Base-by-base conservation (phyloP, 1,140 invertebrate species). In the Trachymyrmex cornetzi region DNA sequence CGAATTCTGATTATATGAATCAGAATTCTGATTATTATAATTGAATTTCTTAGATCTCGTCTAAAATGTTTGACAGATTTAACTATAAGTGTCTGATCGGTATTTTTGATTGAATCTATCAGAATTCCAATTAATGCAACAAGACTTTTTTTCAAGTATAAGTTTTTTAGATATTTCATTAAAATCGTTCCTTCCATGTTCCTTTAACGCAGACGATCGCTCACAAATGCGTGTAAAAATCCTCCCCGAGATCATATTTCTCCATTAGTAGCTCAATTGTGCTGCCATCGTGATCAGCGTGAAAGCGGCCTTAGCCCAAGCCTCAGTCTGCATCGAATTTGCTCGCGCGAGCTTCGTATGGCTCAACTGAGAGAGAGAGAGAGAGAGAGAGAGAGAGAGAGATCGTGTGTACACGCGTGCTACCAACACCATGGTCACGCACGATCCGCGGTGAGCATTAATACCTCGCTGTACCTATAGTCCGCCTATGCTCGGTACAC, bases 381-480 rank as follows among this genome's bases (percentile, higher is more conserved):
- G 24, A 27, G 38, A 4, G 63, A n/a, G 19, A 74, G 27, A 24
- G 77, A n/a, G 19, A 61, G 57, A 38, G 16, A 44, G 34, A 12
- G 19, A 74, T 50, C 61, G 16, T 77, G 72, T 77, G 74, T 79
- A 38, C 67, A 72, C 69, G 80, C 50, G 77, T 30, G 64, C 77
- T 66, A 80, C 75, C 77, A 81, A 80, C 85, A 86, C 64, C 75
- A 86, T 53, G 48, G 64, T 80, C 75, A 80, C 77, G 48, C 77
- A 80, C 53, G 85, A 69, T 86, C 75, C 50, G 44, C 64, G 75
- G 77, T 14, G 38, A 69, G 34, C 77, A 80, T 82, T 87, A 82
- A 71, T 87, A 67, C 55, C 69, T 74, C 69, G 69, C 69, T 50
- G 50, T 48, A 81, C 16, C 64, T 67, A 48, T 67, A 69, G 30